Evolutionary conservation across 2,797 vertebrate species (phyloP), one percentile per base, ranked within the genome.

Genomic region (Borostomias antarcticus): DNA sequence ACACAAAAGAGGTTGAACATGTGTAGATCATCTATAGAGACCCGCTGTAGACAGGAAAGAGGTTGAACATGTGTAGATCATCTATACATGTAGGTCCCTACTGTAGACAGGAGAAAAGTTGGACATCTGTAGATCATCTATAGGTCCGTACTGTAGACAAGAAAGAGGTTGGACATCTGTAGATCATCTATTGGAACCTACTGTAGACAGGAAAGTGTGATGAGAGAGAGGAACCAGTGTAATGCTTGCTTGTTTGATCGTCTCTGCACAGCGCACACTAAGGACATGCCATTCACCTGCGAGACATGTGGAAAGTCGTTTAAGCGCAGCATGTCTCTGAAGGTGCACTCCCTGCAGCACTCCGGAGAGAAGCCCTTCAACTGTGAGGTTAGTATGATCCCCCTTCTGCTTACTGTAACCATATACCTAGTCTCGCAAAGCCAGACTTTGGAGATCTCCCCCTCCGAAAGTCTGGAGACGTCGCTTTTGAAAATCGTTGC

Each of bases 221-320:
- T 11, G 17, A 43, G 13, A 43, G 11, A 43, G 1, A 11, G 37
- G 11, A 15, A 54, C 21, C 40, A 54, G 37, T 58, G 28, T 58
- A 13, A 10, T 43, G 25, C n/a, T 9, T 75, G 45, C 66, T 30
- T 37, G 45, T 72, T 53, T 64, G 68, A 54, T 2, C 70, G 32
- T 78, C 25, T 70, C 63, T 70, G 47, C 30, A 0, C 66, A 98
- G 97, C 97, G 72, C 97, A 98, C 82, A 98, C 96, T n/a, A 98
- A 98, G 94, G 97, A 98, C 89, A 98, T 98, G 97, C 97, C 97
- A 0, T 98, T 98, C 88, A 98, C 97, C 63, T 98, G 97, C 0
- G 97, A 98, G 91, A 98, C 96, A 1, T 98, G 97, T 0, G 97
- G 97, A 62, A 98, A 98, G 87, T 98, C 96, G 5, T 98, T 98